Conservation (phyloP, 2,797 vertebrate species). For the Botia kubotai region DNA sequence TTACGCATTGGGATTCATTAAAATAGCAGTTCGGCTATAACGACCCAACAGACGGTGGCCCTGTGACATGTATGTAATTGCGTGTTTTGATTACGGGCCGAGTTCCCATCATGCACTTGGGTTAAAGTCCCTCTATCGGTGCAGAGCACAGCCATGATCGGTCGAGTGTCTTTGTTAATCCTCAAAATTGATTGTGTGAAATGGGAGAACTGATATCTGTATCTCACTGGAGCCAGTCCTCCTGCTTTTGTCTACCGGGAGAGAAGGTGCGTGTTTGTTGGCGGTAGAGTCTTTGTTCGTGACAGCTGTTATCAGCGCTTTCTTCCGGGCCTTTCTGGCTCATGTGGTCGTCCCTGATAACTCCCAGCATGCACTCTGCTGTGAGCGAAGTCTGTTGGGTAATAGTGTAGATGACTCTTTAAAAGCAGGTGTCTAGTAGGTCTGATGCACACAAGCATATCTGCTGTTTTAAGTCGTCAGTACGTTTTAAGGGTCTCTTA, state of each 20-base stretch:
- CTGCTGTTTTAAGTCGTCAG: too few species aligned
- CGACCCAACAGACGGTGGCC: not conserved
- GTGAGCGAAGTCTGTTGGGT: not conserved
- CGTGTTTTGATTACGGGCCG: not conserved
- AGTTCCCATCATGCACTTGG: not conserved
- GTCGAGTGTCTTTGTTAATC: constrained; percentile 33
- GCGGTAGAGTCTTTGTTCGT: constrained; percentile 62
- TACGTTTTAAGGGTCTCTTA: not conserved
- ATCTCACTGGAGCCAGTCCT: constrained; percentile 61
- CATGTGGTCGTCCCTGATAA: constrained; percentile 40
- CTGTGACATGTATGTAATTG: constrained; percentile 1
- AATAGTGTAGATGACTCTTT: not conserved
- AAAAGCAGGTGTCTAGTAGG: not conserved
- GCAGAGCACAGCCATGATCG: not conserved
- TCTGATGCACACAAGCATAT: not conserved
- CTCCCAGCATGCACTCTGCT: constrained; percentile 58
- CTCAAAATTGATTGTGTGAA: constrained; percentile 24
- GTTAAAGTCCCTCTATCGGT: not conserved
- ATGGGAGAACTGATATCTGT: constrained; percentile 64
- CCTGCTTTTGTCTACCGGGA: constrained; percentile 63
- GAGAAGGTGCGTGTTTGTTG: constrained; percentile 34
- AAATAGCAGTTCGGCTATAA: constrained; percentile 29
- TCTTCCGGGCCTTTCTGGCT: constrained; percentile 71
- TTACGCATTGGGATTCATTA: constrained; percentile 35
- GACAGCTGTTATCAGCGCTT: constrained; percentile 73